A percentile compares a stretch with the other conserved stretches of the same genome.
These are phyloP conservation scores for Sebastes trivittatus DNA, from an alignment of 2,797 vertebrate genomes.

Conservation along the genomic window DNA sequence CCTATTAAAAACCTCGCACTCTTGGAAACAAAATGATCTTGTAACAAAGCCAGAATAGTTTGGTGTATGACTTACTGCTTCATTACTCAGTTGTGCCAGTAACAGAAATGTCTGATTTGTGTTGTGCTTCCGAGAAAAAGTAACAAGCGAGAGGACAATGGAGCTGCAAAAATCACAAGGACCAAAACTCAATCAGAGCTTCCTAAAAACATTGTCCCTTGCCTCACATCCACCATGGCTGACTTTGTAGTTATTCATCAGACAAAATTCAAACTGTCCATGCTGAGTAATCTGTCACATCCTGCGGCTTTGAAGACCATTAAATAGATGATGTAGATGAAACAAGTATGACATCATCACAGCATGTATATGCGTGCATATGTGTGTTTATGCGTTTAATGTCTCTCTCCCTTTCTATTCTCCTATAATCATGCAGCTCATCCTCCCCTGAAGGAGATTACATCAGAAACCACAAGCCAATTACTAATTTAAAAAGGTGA, in stretches of 20 bases:
- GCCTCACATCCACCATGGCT: background rate
- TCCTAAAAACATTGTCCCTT: background rate
- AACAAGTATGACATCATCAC: conserved; percentile 29
- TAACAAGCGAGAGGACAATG: background rate
- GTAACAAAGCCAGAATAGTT: conserved; percentile 18
- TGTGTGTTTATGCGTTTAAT: conserved; percentile 12
- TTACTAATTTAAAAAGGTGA: conserved; percentile 11
- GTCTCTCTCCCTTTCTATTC: conserved; percentile 16
- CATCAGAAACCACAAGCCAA: conserved; percentile 27
- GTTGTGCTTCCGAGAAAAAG: conserved; percentile 6
- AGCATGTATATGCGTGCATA: background rate
- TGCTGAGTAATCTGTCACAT: background rate
- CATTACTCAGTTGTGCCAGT: conserved; percentile 46
- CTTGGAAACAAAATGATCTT: conserved; percentile 22
- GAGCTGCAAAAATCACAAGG: background rate
- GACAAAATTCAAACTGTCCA: conserved; percentile 2
- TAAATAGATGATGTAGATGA: conserved; percentile 23
- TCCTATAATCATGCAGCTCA: conserved; percentile 53
- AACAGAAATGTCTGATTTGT: conserved; percentile 14
- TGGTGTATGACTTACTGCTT: background rate
- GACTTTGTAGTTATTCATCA: conserved; percentile 19
- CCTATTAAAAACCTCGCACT: conserved; percentile 18
- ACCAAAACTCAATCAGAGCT: background rate
- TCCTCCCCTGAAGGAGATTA: conserved; percentile 40
- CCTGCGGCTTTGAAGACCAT: conserved; percentile 1